Conservation (phyloP, 2,113 vertebrate genomes). For the Oreocharis arfaki region DNA sequence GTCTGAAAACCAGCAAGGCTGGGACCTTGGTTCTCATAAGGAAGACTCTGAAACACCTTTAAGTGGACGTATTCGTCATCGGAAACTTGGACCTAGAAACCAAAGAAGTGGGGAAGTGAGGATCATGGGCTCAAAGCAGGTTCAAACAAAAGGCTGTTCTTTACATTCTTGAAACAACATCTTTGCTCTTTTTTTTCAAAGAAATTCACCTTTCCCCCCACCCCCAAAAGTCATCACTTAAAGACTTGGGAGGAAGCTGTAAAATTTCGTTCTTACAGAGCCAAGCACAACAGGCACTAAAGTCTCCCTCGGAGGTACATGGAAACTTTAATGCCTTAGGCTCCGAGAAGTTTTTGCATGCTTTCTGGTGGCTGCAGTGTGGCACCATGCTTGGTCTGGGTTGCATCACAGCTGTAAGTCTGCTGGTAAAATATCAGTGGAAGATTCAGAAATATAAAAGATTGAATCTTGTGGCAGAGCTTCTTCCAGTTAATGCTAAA, state of each 20-base stretch:
- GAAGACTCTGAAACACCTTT: conserved; percentile 53
- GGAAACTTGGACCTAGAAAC: conserved; percentile 69
- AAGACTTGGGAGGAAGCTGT: not conserved
- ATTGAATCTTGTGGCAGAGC: not conserved
- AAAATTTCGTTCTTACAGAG: not conserved
- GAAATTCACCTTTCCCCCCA: not conserved
- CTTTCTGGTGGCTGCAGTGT: not conserved
- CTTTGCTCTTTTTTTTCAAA: not conserved
- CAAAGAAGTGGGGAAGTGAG: not conserved
- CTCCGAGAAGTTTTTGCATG: not conserved
- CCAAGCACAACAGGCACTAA: not conserved
- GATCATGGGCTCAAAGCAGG: not conserved
- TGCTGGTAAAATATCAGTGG: not conserved
- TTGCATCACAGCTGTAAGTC: not conserved
- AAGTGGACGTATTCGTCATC: conserved; percentile 29
- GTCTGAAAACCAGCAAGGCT: conserved; percentile 27
- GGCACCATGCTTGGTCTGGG: not conserved
- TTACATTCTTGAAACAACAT: not conserved
- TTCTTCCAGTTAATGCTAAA: not conserved
- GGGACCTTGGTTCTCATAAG: not conserved
- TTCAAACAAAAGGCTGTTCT: not conserved
- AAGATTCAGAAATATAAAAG: not conserved
- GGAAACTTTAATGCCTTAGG: not conserved
- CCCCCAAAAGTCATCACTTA: not conserved
- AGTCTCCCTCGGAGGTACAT: accelerated